A percentile compares a stretch with the other conserved stretches of the same genome.
Conservation (phyloP, 2,888 invertebrate species). For the Drosophila niveifrons region DNA sequence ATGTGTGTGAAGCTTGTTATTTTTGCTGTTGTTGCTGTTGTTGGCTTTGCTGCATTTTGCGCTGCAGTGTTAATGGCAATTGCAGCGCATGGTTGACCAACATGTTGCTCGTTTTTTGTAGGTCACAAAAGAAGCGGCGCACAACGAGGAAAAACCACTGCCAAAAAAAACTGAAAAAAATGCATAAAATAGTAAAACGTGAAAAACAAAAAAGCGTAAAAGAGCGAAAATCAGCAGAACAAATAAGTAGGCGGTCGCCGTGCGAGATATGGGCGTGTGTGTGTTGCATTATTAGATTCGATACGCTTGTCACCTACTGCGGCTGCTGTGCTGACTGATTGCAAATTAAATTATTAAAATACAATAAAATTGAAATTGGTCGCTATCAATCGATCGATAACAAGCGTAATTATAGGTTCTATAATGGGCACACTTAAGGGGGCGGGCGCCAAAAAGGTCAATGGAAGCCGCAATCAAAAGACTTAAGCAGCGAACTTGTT, state of each 20-base stretch:
- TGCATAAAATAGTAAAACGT: conserved; percentile 1
- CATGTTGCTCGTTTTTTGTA: conserved; percentile 79
- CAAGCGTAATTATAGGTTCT: conserved; percentile 36
- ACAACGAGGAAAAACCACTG: conserved; percentile 11
- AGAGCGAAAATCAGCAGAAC: conserved; percentile 9
- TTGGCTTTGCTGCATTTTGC: conserved; percentile 60
- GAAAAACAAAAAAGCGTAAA: neutral
- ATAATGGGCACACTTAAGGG: conserved; percentile 12
- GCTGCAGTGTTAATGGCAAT: conserved; percentile 79
- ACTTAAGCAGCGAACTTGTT: conserved; percentile 53
- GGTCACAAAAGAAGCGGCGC: conserved; percentile 68
- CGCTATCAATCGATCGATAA: conserved; percentile 25
- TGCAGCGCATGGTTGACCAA: conserved; percentile 83
- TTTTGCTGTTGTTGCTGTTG: conserved; percentile 12
- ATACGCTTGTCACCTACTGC: conserved; percentile 2
- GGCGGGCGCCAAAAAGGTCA: conserved; percentile 53
- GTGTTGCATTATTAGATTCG: conserved; percentile 13
- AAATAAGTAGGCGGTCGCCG: conserved; percentile 25
- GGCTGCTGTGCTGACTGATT: conserved; percentile 16
- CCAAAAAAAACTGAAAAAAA: neutral
- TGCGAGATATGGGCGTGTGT: conserved; percentile 44
- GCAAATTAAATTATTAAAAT: conserved; percentile 23
- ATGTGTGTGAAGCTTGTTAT: conserved; percentile 6
- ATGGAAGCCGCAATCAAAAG: conserved; percentile 53
- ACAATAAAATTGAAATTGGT: conserved; percentile 4